phyloP scores from a whole-genome alignment of 2,888 invertebrate species.

The Dryadula phaetusa region DNA sequence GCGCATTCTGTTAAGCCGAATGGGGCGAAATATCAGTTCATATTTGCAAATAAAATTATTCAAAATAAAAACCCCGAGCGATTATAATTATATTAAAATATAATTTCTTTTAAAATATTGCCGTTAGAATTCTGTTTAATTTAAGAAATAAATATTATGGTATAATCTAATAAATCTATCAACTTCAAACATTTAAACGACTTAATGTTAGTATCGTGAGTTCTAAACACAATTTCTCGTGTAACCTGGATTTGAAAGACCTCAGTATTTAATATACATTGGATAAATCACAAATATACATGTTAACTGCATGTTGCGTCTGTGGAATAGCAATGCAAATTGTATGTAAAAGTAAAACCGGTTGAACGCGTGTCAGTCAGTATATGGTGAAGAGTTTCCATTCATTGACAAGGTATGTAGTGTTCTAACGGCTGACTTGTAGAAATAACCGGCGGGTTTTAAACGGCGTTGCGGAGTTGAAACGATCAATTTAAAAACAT shows the following conservation, averaged over 20 bases:
- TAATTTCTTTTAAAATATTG: too few species aligned
- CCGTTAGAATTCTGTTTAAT: background rate
- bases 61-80: too few species aligned
- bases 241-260: conserved; percentile 3
- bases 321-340: conserved; percentile 28
- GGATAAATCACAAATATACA: conserved; percentile 27
- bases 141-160: background rate
- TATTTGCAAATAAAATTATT: too few species aligned
- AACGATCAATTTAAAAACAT: too few species aligned
- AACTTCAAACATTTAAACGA: background rate
- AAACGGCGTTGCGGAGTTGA: too few species aligned
- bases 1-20: too few species aligned
- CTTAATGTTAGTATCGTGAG: conserved; percentile 17
- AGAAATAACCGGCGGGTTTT: too few species aligned
- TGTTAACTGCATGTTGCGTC: conserved; percentile 13
- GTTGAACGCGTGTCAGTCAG: conserved; percentile 27
- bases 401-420: conserved; percentile 5
- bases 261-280: conserved; percentile 21
- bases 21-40: too few species aligned
- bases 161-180: conserved; percentile 5
- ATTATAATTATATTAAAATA: too few species aligned
- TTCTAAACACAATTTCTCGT: conserved; percentile 17
- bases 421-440: background rate
- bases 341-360: conserved; percentile 32
- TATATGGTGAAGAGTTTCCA: conserved; percentile 23